phyloP scores from a whole-genome alignment of 2,797 vertebrate species.

The Triplophysa yarkandensis region DNA sequence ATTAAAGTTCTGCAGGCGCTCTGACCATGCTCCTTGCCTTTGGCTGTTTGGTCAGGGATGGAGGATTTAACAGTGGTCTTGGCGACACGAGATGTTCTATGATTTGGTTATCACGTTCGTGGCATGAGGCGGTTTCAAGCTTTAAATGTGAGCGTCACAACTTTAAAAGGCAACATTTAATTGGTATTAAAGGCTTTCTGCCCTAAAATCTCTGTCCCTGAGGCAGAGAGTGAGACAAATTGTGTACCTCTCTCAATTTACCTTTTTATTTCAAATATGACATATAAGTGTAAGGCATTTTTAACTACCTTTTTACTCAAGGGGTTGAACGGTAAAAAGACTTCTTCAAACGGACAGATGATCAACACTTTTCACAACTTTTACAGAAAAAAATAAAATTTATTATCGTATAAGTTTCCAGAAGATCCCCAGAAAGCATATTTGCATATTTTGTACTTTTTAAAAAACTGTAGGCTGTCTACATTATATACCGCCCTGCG shows the following conservation, averaged over 20 bases:
- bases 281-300: neutral
- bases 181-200: constrained; percentile 84
- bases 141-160: constrained; percentile 74
- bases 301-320: neutral
- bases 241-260: neutral
- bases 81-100: constrained; percentile 24
- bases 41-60: constrained; percentile 5
- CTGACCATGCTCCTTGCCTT: constrained; percentile 6
- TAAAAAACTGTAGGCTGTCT: neutral
- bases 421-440: neutral
- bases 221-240: constrained; percentile 56
- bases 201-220: constrained; percentile 80
- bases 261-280: neutral
- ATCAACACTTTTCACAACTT: too few relatives aligned
- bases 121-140: constrained; percentile 64
- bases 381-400: neutral
- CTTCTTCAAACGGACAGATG: too few relatives aligned
- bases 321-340: neutral
- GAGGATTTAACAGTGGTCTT: constrained; percentile 29
- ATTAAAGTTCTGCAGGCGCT: constrained; percentile 21
- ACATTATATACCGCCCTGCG: neutral
- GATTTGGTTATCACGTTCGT: constrained; percentile 30
- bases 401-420: neutral
- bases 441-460: neutral
- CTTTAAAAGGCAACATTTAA: constrained; percentile 83